A percentile compares a stretch with the other conserved stretches of the same genome.
Evolutionary conservation across 2,888 invertebrate species (phyloP).

Genomic region (Calameuta idolon): DNA sequence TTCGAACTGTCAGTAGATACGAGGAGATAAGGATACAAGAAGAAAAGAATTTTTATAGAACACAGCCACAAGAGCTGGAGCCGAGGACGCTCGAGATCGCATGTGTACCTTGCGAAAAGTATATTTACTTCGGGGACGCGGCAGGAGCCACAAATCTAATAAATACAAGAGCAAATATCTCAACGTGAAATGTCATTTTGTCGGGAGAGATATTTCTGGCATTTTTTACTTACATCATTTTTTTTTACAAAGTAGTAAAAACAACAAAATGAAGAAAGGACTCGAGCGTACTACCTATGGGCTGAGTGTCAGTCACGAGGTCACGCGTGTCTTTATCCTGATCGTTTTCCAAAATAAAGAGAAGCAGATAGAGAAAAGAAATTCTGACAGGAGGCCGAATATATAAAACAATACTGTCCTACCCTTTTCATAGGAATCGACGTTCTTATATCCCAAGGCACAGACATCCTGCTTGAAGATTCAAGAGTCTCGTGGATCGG

Average conservation of each 20-base stretch:
- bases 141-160: constrained; percentile 48
- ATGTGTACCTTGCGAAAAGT: constrained; percentile 52
- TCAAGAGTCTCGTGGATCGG: neutral
- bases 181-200: constrained; percentile 40
- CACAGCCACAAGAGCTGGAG: constrained; percentile 1
- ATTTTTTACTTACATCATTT: neutral
- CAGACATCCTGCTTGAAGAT: neutral
- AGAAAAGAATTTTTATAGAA: constrained; percentile 36
- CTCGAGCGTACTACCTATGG: neutral
- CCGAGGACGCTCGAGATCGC: constrained; percentile 11
- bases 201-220: constrained; percentile 19
- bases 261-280: neutral
- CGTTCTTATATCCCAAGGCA: neutral
- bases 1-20: neutral
- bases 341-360: neutral
- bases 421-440: neutral
- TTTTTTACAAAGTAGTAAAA: neutral
- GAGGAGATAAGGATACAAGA: neutral
- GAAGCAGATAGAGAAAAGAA: neutral
- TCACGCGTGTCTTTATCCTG: neutral
- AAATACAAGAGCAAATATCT: constrained; percentile 51
- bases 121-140: constrained; percentile 54
- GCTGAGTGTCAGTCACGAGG: neutral
- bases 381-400: neutral
- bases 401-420: neutral